Percentiles rank a stretch among this genome's conserved stretches.
Conservation (phyloP, 1,140 invertebrate genomes). For the Hylaeus anthracinus region DNA sequence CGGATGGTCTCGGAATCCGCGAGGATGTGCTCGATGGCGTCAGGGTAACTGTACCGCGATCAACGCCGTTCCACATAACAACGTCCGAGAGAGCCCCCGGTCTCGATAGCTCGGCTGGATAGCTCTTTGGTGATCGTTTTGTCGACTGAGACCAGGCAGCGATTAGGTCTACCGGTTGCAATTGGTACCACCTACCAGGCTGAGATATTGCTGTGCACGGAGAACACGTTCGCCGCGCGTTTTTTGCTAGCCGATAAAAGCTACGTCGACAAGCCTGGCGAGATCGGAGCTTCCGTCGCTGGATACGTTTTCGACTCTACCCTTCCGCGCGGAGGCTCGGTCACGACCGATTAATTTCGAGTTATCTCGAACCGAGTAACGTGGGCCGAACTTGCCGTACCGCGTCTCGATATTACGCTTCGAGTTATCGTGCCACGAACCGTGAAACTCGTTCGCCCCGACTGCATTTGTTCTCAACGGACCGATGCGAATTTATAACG, state of each 20-base stretch:
- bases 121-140: conserved; percentile 52
- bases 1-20: conserved; percentile 24
- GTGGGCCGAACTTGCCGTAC: too few species aligned
- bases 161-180: conserved; percentile 38
- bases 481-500: too few species aligned
- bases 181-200: conserved; percentile 40
- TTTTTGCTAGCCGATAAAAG: conserved; percentile 10
- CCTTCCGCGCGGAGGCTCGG: not conserved
- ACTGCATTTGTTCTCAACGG: not conserved
- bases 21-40: conserved; percentile 57
- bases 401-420: not conserved
- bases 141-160: conserved; percentile 26
- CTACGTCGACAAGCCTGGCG: not conserved
- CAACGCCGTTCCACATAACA: conserved; percentile 58
- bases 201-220: conserved; percentile 18
- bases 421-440: not conserved
- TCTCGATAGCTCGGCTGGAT: conserved; percentile 32
- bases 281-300: not conserved
- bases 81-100: conserved; percentile 27
- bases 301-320: conserved; percentile 15
- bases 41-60: conserved; percentile 63
- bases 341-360: conserved; percentile 29
- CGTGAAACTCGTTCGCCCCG: not conserved
- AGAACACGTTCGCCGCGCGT: not conserved
- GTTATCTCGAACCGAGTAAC: conserved; percentile 6